Evolutionary conservation across 2,888 invertebrate species (phyloP).

Genomic region (Drosophila putrida): DNA sequence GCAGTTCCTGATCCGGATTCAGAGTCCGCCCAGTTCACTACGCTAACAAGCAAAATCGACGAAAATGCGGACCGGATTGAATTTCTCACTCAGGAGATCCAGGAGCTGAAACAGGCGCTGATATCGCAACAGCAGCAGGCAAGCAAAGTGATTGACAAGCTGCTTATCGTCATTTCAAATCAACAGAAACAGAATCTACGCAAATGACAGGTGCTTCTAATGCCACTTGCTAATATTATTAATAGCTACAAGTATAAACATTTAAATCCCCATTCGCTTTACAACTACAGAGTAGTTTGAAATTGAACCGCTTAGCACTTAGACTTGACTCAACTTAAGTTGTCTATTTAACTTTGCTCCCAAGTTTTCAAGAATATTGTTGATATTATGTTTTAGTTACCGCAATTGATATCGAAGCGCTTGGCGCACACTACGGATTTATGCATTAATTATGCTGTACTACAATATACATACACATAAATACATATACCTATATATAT

Average conservation of each 20-base stretch:
- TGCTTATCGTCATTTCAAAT: slow-evolving; percentile 85
- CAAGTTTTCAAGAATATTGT: slow-evolving; percentile 61
- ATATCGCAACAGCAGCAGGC: slow-evolving; percentile 86
- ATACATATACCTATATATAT: slow-evolving; percentile 22
- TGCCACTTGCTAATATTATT: slow-evolving; percentile 53
- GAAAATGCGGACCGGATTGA: slow-evolving; percentile 90
- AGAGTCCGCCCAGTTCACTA: slow-evolving; percentile 87
- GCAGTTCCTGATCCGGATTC: slow-evolving; percentile 86
- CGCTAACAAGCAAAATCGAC: slow-evolving; percentile 89
- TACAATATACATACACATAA: slow-evolving; percentile 31
- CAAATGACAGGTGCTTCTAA: slow-evolving; percentile 67
- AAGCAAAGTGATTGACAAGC: slow-evolving; percentile 85
- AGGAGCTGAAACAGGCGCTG: slow-evolving; percentile 88
- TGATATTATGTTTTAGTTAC: slow-evolving; percentile 73
- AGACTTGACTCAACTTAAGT: slow-evolving; percentile 36
- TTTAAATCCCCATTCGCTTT: slow-evolving; percentile 38
- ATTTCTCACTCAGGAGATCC: slow-evolving; percentile 89
- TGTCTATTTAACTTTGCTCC: slow-evolving; percentile 13
- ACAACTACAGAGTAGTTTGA: slow-evolving; percentile 28
- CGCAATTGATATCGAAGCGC: slow-evolving; percentile 54
- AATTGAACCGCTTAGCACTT: slow-evolving; percentile 35
- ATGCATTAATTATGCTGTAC: slow-evolving; percentile 45
- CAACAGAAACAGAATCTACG: slow-evolving; percentile 85
- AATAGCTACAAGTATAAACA: slow-evolving; percentile 10
- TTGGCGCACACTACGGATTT: slow-evolving; percentile 51